phyloP scores from a whole-genome alignment of 2,888 invertebrate species.

The Fragum whitleyi region DNA sequence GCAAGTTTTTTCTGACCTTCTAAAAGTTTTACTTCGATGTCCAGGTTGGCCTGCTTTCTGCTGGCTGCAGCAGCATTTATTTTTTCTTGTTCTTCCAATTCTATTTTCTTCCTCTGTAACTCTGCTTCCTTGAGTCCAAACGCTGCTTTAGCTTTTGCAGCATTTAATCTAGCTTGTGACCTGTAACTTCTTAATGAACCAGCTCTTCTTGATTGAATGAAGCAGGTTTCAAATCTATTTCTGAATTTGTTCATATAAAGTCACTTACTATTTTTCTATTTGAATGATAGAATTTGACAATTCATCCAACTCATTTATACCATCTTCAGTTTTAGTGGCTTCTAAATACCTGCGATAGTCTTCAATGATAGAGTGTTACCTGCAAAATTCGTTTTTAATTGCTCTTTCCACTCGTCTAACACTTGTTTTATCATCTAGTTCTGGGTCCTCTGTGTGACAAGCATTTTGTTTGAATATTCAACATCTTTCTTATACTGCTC shows the following conservation, averaged over 20 bases:
- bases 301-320: too few relatives aligned
- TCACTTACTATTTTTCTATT: neutral
- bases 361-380: too few relatives aligned
- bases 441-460: neutral
- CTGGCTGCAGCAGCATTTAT: neutral
- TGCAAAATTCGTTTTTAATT: too few relatives aligned
- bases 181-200: neutral
- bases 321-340: too few relatives aligned
- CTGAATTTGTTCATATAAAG: neutral
- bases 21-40: neutral
- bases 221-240: neutral
- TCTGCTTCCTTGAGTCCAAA: neutral
- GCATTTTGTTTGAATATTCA: neutral
- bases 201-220: neutral
- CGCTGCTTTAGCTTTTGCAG: neutral
- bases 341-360: too few relatives aligned
- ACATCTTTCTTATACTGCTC: neutral
- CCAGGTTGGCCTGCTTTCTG: neutral
- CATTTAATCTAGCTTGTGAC: neutral
- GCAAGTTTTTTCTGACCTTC: neutral
- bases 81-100: neutral
- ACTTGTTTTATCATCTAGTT: too few relatives aligned
- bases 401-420: too few relatives aligned
- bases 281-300: neutral
- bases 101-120: neutral